Evolutionary conservation across 2,888 invertebrate genomes (phyloP).

Genomic region (Spisula solida): DNA sequence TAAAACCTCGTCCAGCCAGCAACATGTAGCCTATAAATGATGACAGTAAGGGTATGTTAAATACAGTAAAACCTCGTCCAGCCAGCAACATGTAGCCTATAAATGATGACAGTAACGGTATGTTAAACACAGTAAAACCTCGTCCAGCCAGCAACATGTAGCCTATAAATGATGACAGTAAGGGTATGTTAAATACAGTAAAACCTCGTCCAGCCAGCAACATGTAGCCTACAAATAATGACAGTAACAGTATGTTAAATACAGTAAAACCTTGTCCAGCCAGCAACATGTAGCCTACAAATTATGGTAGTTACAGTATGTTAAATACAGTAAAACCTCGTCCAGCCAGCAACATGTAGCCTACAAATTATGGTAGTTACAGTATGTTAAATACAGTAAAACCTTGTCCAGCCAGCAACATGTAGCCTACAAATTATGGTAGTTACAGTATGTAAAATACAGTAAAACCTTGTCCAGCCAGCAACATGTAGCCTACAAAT

Average conservation of each 20-base stretch:
- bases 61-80: conserved; percentile 91
- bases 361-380: conserved; percentile 76
- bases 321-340: conserved; percentile 89
- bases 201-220: conserved; percentile 95
- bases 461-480: conserved; percentile 93
- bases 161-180: conserved; percentile 87
- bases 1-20: conserved; percentile 93
- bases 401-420: conserved; percentile 96
- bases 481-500: conserved; percentile 92
- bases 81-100: conserved; percentile 95
- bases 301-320: neutral
- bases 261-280: conserved; percentile 92
- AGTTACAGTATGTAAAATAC: neutral
- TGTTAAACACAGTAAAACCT: conserved; percentile 85
- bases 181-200: neutral
- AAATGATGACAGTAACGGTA: neutral
- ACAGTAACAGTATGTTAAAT: neutral
- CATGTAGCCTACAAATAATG: conserved; percentile 91
- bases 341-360: conserved; percentile 97
- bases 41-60: neutral
- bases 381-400: neutral
- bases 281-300: conserved; percentile 93
- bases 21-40: conserved; percentile 92
- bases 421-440: conserved; percentile 90
- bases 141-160: conserved; percentile 97